phyloP scores from a whole-genome alignment of 35 echinoderm and acorn worm species.

The Lytechinus pictus region DNA sequence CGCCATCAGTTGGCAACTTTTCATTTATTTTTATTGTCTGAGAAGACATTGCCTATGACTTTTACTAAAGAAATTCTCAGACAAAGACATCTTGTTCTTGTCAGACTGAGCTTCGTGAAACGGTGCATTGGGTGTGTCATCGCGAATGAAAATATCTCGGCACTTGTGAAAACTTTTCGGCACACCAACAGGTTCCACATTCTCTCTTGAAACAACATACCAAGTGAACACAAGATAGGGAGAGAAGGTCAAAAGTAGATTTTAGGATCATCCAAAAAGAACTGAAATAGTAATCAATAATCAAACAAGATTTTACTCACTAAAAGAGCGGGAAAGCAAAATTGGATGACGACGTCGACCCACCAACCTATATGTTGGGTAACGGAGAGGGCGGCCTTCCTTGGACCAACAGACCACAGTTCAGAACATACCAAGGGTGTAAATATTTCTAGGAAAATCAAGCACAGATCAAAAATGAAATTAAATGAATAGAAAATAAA shows the following conservation, averaged over 20 bases:
- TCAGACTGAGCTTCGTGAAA: neutral
- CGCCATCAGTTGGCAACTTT: too few relatives aligned
- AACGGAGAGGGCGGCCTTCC: constrained; percentile 6
- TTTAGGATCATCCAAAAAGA: too few relatives aligned
- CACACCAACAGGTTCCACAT: neutral
- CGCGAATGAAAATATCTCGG: neutral
- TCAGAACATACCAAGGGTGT: neutral
- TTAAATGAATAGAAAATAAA: neutral
- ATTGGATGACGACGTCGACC: constrained; percentile 8
- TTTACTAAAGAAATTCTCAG: too few relatives aligned
- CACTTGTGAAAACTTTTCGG: neutral
- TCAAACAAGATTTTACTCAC: neutral
- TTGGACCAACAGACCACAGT: neutral
- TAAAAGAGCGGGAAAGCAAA: constrained; percentile 5
- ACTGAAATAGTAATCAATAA: neutral
- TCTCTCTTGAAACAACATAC: too few relatives aligned
- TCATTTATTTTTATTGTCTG: too few relatives aligned
- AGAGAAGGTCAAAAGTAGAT: too few relatives aligned
- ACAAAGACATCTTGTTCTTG: neutral
- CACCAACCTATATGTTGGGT: neutral
- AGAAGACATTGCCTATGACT: too few relatives aligned
- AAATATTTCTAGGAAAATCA: neutral
- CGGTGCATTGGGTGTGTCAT: too few relatives aligned
- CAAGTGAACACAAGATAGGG: too few relatives aligned
- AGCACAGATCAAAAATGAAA: neutral